phyloP scores from a whole-genome alignment of 2,888 invertebrate species.

The Pristionchus maxplancki region DNA sequence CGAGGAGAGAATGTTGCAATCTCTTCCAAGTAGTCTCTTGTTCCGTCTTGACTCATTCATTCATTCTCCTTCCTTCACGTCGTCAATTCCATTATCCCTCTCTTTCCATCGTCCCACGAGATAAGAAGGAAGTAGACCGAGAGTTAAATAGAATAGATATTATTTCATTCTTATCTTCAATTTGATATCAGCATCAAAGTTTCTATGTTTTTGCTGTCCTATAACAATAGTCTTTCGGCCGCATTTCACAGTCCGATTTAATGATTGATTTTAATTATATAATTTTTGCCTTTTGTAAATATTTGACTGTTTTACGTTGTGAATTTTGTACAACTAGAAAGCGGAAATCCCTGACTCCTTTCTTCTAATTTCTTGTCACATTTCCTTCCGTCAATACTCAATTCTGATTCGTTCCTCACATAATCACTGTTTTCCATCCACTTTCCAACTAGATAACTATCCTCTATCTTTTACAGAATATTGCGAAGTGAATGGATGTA shows the following conservation, averaged over 20 bases:
- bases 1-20: too few relatives aligned
- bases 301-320: too few relatives aligned
- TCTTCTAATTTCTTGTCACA: background rate
- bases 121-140: background rate
- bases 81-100: slow-evolving; percentile 16
- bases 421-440: background rate
- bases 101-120: background rate
- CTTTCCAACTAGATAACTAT: background rate
- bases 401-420: background rate
- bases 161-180: too few relatives aligned
- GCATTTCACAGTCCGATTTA: too few relatives aligned
- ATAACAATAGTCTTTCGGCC: too few relatives aligned
- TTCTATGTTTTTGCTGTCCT: too few relatives aligned
- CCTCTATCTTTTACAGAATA: background rate
- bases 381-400: background rate
- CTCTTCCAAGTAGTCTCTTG: background rate
- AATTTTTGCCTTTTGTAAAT: too few relatives aligned
- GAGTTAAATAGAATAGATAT: too few relatives aligned
- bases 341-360: background rate
- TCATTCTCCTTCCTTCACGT: background rate
- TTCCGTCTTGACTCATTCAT: background rate
- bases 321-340: background rate
- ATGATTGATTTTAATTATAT: too few relatives aligned
- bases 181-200: too few relatives aligned
- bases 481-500: background rate